A percentile compares a stretch with the other conserved stretches of the same genome.
phyloP scores from a whole-genome alignment of 2,113 vertebrate genomes.

The Fulica atra region DNA sequence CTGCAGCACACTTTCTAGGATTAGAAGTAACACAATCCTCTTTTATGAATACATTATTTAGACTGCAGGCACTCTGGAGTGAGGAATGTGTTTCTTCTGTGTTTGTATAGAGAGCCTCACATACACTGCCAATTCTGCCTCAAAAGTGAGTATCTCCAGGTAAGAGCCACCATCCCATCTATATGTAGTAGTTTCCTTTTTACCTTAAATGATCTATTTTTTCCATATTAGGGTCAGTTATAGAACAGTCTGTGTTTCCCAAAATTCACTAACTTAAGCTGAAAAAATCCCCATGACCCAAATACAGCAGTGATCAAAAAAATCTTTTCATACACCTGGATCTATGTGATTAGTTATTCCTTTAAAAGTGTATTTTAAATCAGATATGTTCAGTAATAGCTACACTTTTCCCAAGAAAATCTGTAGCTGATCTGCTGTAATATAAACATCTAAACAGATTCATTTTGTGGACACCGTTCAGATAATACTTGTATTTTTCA shows the following conservation, averaged over 20 bases:
- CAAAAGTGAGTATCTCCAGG: not conserved
- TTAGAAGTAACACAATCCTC: constrained; percentile 40
- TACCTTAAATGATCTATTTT: not conserved
- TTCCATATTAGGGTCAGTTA: not conserved
- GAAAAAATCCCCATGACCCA: not conserved
- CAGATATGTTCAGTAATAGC: not conserved
- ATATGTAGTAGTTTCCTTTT: not conserved
- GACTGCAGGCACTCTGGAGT: not conserved
- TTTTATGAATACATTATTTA: not conserved
- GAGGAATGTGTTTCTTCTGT: not conserved
- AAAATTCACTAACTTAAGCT: not conserved
- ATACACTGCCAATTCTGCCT: not conserved
- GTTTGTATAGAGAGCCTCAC: not conserved
- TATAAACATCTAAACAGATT: not conserved
- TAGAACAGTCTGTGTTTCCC: not conserved
- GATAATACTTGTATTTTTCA: not conserved
- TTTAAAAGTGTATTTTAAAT: not conserved
- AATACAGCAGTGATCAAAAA: not conserved
- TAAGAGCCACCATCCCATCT: not conserved
- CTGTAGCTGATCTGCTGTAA: not conserved
- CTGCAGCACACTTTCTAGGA: constrained; percentile 1
- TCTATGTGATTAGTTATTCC: not conserved
- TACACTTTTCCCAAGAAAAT: not conserved
- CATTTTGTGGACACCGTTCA: not conserved
- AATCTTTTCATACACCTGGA: not conserved